Conservation (phyloP, 2,797 vertebrate species). For the Acanthurus leucopareius region DNA sequence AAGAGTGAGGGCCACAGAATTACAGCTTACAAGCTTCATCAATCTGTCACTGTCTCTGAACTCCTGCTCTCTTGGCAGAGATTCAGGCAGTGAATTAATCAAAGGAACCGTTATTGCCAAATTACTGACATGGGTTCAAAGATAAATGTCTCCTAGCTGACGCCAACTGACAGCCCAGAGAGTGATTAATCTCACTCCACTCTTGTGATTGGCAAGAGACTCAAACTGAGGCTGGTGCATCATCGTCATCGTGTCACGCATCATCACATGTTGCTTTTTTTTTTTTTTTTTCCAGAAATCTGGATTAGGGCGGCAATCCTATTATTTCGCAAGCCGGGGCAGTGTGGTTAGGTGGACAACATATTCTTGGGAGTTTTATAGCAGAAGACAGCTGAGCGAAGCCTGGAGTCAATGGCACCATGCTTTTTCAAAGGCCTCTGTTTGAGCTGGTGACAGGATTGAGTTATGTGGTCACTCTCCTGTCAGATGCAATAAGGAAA, state of each 20-base stretch:
- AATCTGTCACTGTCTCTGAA: conserved; percentile 81
- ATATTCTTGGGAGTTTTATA: conserved; percentile 53
- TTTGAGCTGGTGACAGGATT: conserved; percentile 76
- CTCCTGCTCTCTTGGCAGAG: conserved; percentile 74
- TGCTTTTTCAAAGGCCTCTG: conserved; percentile 67
- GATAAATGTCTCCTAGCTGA: conserved; percentile 81
- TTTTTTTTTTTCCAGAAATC: conserved; percentile 15
- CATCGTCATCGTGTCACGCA: conserved; percentile 27
- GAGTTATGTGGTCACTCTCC: conserved; percentile 82
- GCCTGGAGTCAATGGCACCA: conserved; percentile 59
- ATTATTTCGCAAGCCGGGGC: conserved; percentile 15
- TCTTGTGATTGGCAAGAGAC: conserved; percentile 76
- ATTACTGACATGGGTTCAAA: conserved; percentile 83
- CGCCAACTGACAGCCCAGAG: conserved; percentile 68
- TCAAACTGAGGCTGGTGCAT: conserved; percentile 50
- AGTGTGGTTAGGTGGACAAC: conserved; percentile 21
- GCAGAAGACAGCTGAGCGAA: conserved; percentile 44
- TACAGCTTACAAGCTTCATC: conserved; percentile 74
- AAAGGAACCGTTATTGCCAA: conserved; percentile 82
- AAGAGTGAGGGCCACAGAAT: conserved; percentile 70
- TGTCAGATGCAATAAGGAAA: conserved; percentile 82
- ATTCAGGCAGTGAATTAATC: conserved; percentile 83
- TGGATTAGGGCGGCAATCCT: conserved; percentile 38
- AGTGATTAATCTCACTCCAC: conserved; percentile 77
- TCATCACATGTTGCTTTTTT: conserved; percentile 36